Conservation (phyloP, 2,888 invertebrate genomes). For the Tetropium fuscum region DNA sequence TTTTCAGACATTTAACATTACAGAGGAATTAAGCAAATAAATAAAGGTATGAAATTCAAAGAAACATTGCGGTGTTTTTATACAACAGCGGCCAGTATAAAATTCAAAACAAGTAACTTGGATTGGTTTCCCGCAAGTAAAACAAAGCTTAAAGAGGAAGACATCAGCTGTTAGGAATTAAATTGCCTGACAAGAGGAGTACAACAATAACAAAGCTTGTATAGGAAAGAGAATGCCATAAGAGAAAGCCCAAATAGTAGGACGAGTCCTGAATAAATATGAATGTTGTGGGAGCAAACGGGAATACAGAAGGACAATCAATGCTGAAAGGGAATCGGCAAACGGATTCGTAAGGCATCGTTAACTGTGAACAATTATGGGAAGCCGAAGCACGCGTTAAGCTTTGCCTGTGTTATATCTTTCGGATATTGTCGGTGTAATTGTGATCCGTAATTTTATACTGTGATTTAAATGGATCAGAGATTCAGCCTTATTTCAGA, state of each 20-base stretch:
- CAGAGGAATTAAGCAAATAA: too few relatives aligned
- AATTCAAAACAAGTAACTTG: conserved; percentile 28
- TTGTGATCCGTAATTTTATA: conserved; percentile 17
- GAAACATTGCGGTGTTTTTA: neutral
- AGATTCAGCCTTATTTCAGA: too few relatives aligned
- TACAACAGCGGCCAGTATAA: conserved; percentile 7
- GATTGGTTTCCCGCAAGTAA: conserved; percentile 28
- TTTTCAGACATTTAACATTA: too few relatives aligned
- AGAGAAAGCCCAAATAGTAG: conserved; percentile 11
- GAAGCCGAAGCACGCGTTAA: conserved; percentile 10
- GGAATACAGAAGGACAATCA: conserved; percentile 14
- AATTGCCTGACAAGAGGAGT: conserved; percentile 28
- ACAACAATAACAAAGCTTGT: conserved; percentile 24
- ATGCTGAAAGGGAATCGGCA: conserved; percentile 23
- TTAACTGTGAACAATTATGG: conserved; percentile 17
- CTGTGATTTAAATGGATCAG: neutral
- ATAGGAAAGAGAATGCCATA: conserved; percentile 10
- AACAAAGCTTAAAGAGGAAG: conserved; percentile 33
- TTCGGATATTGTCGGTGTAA: conserved; percentile 19
- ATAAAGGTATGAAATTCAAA: too few relatives aligned
- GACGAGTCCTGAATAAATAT: conserved; percentile 25
- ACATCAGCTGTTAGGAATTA: conserved; percentile 43
- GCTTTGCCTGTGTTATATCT: conserved; percentile 17
- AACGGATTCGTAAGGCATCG: conserved; percentile 18
- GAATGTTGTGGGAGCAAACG: conserved; percentile 16